These are phyloP conservation scores for Catocala nupta DNA, from an alignment of 2,888 invertebrate genomes.

Conservation along the genomic window DNA sequence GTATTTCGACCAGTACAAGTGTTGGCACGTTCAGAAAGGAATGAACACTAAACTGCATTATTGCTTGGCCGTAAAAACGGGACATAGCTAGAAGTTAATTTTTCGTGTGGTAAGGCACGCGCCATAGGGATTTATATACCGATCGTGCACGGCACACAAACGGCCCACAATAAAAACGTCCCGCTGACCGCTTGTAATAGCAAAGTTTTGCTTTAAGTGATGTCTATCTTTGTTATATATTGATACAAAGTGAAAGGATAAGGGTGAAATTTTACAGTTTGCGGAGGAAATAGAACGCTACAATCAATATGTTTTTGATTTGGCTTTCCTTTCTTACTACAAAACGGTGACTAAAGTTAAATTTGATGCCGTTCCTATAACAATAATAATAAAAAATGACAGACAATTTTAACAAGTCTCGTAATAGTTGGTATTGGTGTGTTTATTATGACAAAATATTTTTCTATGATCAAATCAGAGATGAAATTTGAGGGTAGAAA, in stretches of 20 bases:
- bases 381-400: too few species aligned
- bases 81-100: slow-evolving; percentile 70
- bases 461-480: too few species aligned
- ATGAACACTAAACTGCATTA: slow-evolving; percentile 65
- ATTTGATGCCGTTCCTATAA: too few species aligned
- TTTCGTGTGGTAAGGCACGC: slow-evolving; percentile 71
- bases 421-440: too few species aligned
- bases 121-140: slow-evolving; percentile 69
- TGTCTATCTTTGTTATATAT: slow-evolving; percentile 41
- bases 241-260: slow-evolving; percentile 25
- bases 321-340: too few species aligned
- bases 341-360: too few species aligned
- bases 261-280: background rate
- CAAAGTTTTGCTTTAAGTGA: slow-evolving; percentile 43
- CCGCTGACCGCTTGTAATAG: slow-evolving; percentile 55
- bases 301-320: too few species aligned
- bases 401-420: too few species aligned
- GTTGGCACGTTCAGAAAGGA: slow-evolving; percentile 56
- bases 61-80: slow-evolving; percentile 65
- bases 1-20: slow-evolving; percentile 35
- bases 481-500: too few species aligned
- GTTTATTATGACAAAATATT: too few species aligned
- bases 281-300: too few species aligned
- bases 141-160: slow-evolving; percentile 61
- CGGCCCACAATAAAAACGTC: slow-evolving; percentile 66